Evolutionary conservation across 2,888 invertebrate genomes (phyloP).

Genomic region (Zele albiditarsus): DNA sequence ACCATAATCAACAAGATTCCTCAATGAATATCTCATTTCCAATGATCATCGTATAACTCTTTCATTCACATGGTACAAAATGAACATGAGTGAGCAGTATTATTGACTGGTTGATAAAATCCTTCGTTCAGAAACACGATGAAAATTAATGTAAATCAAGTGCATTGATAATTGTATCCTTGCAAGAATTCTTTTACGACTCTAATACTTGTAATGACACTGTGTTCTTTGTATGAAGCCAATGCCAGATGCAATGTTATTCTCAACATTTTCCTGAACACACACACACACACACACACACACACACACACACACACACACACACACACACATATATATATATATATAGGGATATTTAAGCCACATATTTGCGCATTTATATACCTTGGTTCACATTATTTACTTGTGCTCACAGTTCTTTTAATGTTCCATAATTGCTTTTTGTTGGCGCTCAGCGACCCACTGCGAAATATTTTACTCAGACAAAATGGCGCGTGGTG

Average conservation of each 20-base stretch:
- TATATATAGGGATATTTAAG: no score
- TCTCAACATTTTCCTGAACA: neutral
- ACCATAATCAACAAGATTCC: no score
- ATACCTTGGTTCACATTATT: neutral
- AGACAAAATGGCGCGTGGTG: conserved; percentile 9
- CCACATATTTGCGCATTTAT: no score
- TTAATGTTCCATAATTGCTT: conserved; percentile 60
- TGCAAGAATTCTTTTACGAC: neutral
- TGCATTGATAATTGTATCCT: neutral
- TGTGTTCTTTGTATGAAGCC: neutral
- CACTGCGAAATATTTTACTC: conserved; percentile 59
- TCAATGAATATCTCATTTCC: no score
- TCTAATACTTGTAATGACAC: conserved; percentile 52
- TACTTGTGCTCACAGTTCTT: conserved; percentile 43
- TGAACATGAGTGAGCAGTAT: no score
- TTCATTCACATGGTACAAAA: no score
- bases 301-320: neutral
- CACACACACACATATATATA: no score
- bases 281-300: neutral
- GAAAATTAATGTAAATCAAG: neutral
- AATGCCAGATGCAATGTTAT: conserved; percentile 1
- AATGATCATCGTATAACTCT: no score
- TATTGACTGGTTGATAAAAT: no score
- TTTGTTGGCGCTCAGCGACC: conserved; percentile 53
- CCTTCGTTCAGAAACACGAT: neutral